Percentiles rank a stretch among this genome's conserved stretches.
phyloP scores from a whole-genome alignment of 2,888 invertebrate species.

The Watsonalla cultraria region DNA sequence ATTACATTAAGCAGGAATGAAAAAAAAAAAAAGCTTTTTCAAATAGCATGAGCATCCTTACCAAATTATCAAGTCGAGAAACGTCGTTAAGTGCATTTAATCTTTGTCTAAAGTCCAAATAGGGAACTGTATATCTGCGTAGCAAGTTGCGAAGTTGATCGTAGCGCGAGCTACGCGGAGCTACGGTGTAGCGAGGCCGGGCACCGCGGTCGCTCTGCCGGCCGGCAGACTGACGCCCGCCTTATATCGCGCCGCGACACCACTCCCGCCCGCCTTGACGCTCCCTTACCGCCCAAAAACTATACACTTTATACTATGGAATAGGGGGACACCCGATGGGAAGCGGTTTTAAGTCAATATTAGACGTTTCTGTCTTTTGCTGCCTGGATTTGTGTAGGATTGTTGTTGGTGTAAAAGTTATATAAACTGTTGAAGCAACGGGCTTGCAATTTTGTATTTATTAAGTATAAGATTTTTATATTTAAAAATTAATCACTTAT shows the following conservation, averaged over 20 bases:
- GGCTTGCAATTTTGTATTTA: no score
- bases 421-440: no score
- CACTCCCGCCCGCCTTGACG: constrained; percentile 21
- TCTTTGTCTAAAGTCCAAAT: not conserved
- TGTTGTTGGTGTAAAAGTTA: no score
- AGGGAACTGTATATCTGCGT: constrained; percentile 12
- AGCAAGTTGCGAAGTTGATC: constrained; percentile 44
- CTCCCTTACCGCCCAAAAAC: constrained; percentile 17
- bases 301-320: constrained; percentile 17
- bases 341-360: constrained; percentile 26
- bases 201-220: constrained; percentile 57
- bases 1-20: no score
- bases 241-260: constrained; percentile 44
- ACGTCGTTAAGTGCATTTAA: constrained; percentile 8
- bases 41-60: constrained; percentile 14
- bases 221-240: constrained; percentile 39
- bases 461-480: no score
- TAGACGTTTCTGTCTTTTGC: constrained; percentile 15
- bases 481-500: no score
- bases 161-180: constrained; percentile 36
- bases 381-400: not conserved
- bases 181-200: constrained; percentile 36
- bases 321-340: constrained; percentile 19
- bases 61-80: constrained; percentile 14
- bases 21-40: no score